A percentile compares a stretch with the other conserved stretches of the same genome.
These are phyloP conservation scores for Hirtodrosophila histrioides DNA, from an alignment of 2,888 invertebrate species.

Conservation along the genomic window DNA sequence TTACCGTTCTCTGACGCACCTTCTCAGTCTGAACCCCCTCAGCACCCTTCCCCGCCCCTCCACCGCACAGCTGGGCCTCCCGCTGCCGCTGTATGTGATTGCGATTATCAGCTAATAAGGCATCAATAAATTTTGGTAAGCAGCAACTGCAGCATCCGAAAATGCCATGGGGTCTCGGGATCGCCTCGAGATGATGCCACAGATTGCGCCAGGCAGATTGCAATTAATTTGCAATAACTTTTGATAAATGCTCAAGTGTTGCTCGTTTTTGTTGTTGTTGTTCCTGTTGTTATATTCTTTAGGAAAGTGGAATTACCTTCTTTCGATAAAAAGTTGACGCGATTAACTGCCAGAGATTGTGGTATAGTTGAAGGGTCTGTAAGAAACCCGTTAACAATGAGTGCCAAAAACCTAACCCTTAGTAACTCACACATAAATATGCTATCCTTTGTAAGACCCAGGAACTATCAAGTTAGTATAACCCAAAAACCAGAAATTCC, in stretches of 20 bases:
- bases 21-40: slow-evolving; percentile 8
- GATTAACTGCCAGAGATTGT: slow-evolving; percentile 63
- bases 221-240: slow-evolving; percentile 82
- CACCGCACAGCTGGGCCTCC: not conserved
- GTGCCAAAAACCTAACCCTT: slow-evolving; percentile 8
- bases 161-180: slow-evolving; percentile 62
- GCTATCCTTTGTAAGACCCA: too few species aligned
- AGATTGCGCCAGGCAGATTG: slow-evolving; percentile 76
- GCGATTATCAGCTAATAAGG: slow-evolving; percentile 83
- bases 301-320: slow-evolving; percentile 59
- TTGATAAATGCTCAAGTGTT: slow-evolving; percentile 76
- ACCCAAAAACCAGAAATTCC: too few species aligned
- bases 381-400: slow-evolving; percentile 44
- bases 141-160: slow-evolving; percentile 61
- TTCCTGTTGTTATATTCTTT: slow-evolving; percentile 15
- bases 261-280: slow-evolving; percentile 12
- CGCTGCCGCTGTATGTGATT: slow-evolving; percentile 52
- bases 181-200: slow-evolving; percentile 64
- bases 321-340: slow-evolving; percentile 70
- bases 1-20: slow-evolving; percentile 72
- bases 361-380: slow-evolving; percentile 4
- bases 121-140: slow-evolving; percentile 82
- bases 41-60: not conserved
- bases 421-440: not conserved
- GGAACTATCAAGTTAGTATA: too few species aligned